Evolutionary conservation across 2,113 vertebrate species (phyloP).

Genomic region (Saguinus imperator): DNA sequence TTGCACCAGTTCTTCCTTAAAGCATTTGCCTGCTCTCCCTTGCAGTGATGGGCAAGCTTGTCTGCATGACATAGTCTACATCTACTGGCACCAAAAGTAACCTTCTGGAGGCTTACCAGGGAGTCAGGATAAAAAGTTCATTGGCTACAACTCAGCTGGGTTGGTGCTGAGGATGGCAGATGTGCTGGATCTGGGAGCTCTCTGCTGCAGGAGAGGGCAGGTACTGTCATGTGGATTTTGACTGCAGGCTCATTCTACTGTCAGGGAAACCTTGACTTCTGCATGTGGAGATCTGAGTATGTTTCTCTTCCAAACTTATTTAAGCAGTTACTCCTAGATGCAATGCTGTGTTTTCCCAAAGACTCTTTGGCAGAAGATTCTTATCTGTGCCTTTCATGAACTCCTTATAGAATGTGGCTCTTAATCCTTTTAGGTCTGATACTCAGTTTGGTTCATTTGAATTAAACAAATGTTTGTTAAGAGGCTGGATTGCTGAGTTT

Average conservation of each 20-base stretch:
- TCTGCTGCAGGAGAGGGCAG: background rate
- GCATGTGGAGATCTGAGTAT: background rate
- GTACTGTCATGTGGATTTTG: background rate
- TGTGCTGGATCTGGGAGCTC: background rate
- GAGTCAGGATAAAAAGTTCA: background rate
- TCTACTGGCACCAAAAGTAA: background rate
- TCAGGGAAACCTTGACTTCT: background rate
- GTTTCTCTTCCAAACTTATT: background rate
- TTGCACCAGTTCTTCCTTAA: background rate
- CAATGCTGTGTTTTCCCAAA: background rate
- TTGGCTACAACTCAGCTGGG: background rate
- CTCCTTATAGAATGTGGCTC: background rate
- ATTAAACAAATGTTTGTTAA: background rate
- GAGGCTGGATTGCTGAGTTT: background rate
- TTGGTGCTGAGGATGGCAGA: background rate
- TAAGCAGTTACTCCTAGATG: background rate
- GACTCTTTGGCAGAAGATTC: background rate
- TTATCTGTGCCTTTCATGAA: background rate
- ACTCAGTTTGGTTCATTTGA: background rate
- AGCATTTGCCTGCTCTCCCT: background rate
- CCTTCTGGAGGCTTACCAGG: background rate
- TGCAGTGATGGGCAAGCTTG: background rate
- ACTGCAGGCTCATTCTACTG: background rate
- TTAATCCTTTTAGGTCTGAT: background rate
- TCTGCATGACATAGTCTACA: background rate